Evolutionary conservation across 2,888 invertebrate genomes (phyloP), one percentile per base, ranked within the genome.

Genomic region (Drosophila seclusa): DNA sequence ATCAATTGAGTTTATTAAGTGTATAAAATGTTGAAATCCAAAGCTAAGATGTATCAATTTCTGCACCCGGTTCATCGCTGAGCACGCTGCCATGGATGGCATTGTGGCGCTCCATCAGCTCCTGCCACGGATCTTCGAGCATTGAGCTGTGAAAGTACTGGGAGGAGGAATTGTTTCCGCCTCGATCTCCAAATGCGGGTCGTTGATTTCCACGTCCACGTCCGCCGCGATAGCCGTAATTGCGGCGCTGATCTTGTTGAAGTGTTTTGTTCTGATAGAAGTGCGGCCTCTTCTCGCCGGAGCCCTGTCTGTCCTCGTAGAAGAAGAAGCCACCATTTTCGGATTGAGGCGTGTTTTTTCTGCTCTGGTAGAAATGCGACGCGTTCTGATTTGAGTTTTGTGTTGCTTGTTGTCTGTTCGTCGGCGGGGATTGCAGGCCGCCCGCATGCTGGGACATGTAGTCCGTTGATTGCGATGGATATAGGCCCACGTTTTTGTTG

Each of bases 81-180:
- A 84, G 73, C 45, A 74, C 65, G 66, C 86, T 90, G 21, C 81
- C 77, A 21, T 82, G 73, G 32, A 92, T 88, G 4, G 91, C 88
- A 63, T 84, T 80, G 48, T 90, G 81, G 0, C 92, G 88, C 34
- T 90, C 83, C 69, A 92, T 76, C 5, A 93, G 67, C 2, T 91
- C 90, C 0, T 72, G 77, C 93, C 93, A 93, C 0, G 93, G 93
- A 73, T 93, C 93, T 58, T 92, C 91, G 0, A 92, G 70, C 92
- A 93, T 93, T 1, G 92, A 91, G 2, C 76, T 83, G 71, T 93
- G 93, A 48, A 88, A 89, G 61, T 91, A 93, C 6, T 78, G 73
- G 0, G 78, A 53, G 32, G 69, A 68, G 3, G 69, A 68, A 6
- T 63, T 42, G 13, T 69, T 59, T 5, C 40, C 57, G 11, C 60